phyloP scores from a whole-genome alignment of 2,888 invertebrate genomes.

The Trichacis sp. region DNA sequence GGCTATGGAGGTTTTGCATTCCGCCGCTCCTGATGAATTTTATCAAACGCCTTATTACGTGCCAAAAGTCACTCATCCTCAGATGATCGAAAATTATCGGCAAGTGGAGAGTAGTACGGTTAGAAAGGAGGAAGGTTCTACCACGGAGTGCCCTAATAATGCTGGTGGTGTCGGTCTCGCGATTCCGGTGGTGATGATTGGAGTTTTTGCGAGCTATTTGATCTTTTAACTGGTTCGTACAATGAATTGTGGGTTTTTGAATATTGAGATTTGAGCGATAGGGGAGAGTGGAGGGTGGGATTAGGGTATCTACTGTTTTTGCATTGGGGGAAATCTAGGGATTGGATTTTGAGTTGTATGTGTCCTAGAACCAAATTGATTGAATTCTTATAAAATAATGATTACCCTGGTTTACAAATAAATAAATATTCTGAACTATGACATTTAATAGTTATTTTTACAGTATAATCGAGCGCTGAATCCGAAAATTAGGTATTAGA shows the following conservation, averaged over 20 bases:
- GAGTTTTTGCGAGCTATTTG: background rate
- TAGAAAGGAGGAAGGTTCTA: slow-evolving; percentile 12
- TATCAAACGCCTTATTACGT: slow-evolving; percentile 37
- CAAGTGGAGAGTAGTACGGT: slow-evolving; percentile 32
- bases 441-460: too few relatives aligned
- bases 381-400: too few relatives aligned
- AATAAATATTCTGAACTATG: too few relatives aligned
- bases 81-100: slow-evolving; percentile 48
- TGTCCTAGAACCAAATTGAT: too few relatives aligned
- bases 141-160: slow-evolving; percentile 25
- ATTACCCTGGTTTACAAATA: too few relatives aligned
- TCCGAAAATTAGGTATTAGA: too few relatives aligned
- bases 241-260: background rate
- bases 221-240: background rate
- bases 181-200: background rate
- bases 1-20: slow-evolving; percentile 30
- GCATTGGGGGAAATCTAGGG: too few relatives aligned
- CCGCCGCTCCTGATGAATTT: slow-evolving; percentile 35
- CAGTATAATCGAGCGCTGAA: too few relatives aligned
- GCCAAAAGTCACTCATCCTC: slow-evolving; percentile 40
- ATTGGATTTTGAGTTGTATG: too few relatives aligned
- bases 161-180: slow-evolving; percentile 18
- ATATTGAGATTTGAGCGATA: too few relatives aligned
- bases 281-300: too few relatives aligned
- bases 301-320: too few relatives aligned